Evolutionary conservation across 2,797 vertebrate genomes (phyloP), one percentile per base, ranked within the genome.

Genomic region (Hydrolagus colliei): DNA sequence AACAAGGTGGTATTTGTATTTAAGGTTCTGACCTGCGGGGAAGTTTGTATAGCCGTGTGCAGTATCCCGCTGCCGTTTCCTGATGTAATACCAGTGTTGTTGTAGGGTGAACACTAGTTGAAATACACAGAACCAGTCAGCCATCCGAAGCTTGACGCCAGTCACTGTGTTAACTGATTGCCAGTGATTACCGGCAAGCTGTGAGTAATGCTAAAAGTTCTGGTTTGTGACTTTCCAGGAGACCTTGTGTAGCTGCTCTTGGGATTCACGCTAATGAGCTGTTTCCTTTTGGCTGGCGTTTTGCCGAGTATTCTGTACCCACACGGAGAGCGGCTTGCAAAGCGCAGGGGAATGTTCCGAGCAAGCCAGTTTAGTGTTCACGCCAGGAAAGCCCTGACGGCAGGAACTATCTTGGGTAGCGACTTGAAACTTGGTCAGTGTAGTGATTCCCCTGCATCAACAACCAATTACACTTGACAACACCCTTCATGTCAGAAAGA

Each of bases 291-390:
- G 32, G 65, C 32, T 41, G 65, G 65, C 9, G 16, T 9, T n/a
- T 68, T 84, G 79, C 79, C 4, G 65, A n/a, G 27, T 9, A 16
- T n/a, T 52, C 65, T 35, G n/a, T 68, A 41, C 52, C 71, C 71
- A 41, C 2, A 41, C 79, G n/a, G 41, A 84, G 9, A 22, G 22
- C 78, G 35, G 18, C 32, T 41, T 41, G 79, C 32, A 84, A 84
- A 35, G 63, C 71, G 71, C 27, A 68, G 35, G 32, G 9, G 71
- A 71, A 20, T 41, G 71, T 84, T 84, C n/a, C 22, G 10, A 35
- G 68, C 32, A 84, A 84, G 71, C 22, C 67, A 84, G 65, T 84
- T 67, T 18, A 41, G 71, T 41, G 79, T 84, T 84, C 32, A 35
- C 11, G 12, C 20, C 9, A 18, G 71, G 63, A 84, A 84, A 84